Percentiles rank a stretch among this genome's conserved stretches.
phyloP scores from a whole-genome alignment of 2,113 vertebrate genomes.

The Gorsachius goisagi region DNA sequence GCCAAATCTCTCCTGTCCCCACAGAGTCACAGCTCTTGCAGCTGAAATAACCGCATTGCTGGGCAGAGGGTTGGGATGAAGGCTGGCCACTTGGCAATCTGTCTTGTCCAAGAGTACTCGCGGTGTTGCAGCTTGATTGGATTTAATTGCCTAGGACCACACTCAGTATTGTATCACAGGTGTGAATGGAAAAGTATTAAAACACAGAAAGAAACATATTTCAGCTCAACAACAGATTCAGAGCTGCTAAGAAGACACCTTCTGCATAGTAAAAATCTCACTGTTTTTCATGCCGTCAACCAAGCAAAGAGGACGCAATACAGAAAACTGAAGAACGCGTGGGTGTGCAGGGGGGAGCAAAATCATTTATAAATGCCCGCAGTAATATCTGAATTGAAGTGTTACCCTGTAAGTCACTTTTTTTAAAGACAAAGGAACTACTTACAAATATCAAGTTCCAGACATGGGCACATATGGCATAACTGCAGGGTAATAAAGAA shows the following conservation, averaged over 20 bases:
- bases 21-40: not conserved
- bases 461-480: slow-evolving; percentile 35
- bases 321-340: not conserved
- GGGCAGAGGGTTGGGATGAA: not conserved
- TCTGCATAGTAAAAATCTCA: not conserved
- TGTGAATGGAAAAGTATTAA: slow-evolving; percentile 39
- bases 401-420: not conserved
- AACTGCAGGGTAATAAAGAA: slow-evolving; percentile 52
- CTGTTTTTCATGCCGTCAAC: not conserved
- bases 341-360: not conserved
- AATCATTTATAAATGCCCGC: not conserved
- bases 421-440: slow-evolving; percentile 10
- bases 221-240: not conserved
- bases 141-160: slow-evolving; percentile 60
- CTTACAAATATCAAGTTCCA: slow-evolving; percentile 23
- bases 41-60: not conserved
- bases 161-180: slow-evolving; percentile 31
- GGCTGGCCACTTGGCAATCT: not conserved
- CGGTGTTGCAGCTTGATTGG: slow-evolving; percentile 41
- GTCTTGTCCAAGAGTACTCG: slow-evolving; percentile 25
- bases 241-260: not conserved
- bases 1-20: not conserved
- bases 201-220: not conserved
- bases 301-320: not conserved
- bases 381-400: slow-evolving; percentile 27